These are phyloP conservation scores for Plestiodon gilberti DNA, from an alignment of 2,113 vertebrate genomes.

Conservation along the genomic window DNA sequence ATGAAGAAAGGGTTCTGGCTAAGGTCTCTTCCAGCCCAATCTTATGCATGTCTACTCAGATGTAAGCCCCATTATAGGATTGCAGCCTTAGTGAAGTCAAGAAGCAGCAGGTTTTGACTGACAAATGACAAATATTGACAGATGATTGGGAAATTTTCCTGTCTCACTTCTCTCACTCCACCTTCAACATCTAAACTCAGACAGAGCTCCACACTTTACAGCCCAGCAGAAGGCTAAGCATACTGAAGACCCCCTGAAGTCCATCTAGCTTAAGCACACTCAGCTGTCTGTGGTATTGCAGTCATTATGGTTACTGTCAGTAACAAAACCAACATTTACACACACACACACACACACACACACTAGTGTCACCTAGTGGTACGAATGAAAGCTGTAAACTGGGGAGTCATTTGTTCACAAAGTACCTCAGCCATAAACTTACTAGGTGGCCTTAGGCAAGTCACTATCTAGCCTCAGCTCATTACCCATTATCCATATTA, in stretches of 20 bases:
- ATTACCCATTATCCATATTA: too few species aligned
- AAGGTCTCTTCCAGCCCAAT: background rate
- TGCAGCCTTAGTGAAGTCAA: background rate
- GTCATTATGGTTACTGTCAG: background rate
- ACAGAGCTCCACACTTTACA: background rate
- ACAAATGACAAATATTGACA: background rate
- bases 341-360: too few species aligned
- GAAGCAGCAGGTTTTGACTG: background rate
- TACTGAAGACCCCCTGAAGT: background rate
- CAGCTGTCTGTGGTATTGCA: background rate
- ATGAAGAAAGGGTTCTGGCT: too few species aligned
- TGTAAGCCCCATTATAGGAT: too few species aligned
- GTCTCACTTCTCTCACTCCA: background rate
- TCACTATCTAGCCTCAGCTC: background rate
- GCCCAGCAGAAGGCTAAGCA: background rate
- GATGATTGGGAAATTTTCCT: background rate
- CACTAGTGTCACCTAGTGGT: background rate
- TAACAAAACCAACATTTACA: conserved; percentile 20
- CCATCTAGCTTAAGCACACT: background rate
- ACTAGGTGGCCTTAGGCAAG: conserved; percentile 4
- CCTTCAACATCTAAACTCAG: background rate
- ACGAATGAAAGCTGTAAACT: background rate
- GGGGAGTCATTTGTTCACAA: background rate
- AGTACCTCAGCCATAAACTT: conserved; percentile 7
- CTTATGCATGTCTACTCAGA: too few species aligned